Percentiles rank a stretch among this genome's conserved stretches.
phyloP scores from a whole-genome alignment of 2,888 invertebrate genomes.

The Dendrolimus pini region DNA sequence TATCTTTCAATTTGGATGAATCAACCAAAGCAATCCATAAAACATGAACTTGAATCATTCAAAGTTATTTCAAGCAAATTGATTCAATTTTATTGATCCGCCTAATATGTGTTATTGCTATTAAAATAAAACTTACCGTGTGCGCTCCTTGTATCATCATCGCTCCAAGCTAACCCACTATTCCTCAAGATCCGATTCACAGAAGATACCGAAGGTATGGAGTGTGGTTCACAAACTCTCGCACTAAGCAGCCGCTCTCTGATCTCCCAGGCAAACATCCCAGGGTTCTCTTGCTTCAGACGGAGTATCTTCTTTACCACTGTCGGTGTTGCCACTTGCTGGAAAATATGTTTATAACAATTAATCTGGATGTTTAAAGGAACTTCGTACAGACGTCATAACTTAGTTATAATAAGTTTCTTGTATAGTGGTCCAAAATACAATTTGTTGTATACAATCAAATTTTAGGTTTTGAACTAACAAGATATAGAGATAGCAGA shows the following conservation, averaged over 20 bases:
- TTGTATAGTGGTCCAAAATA: no score
- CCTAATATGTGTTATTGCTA: neutral
- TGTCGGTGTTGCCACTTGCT: constrained; percentile 98
- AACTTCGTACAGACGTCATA: no score
- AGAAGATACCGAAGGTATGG: constrained; percentile 95
- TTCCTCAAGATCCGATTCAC: constrained; percentile 95
- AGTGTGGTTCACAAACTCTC: constrained; percentile 92
- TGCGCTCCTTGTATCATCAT: constrained; percentile 65
- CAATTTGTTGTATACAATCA: no score
- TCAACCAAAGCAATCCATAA: no score
- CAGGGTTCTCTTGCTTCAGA: constrained; percentile 95
- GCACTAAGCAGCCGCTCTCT: constrained; percentile 92
- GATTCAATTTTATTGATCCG: no score
- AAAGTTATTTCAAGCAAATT: no score
- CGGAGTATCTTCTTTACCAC: constrained; percentile 96
- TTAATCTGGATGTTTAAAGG: no score
- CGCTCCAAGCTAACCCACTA: constrained; percentile 86
- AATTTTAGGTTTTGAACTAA: no score
- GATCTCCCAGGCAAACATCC: constrained; percentile 98
- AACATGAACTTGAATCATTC: no score
- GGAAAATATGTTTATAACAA: constrained; percentile 33
- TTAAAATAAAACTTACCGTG: constrained; percentile 37
- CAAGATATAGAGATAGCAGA: no score
- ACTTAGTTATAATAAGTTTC: no score
- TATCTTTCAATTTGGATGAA: no score